Evolutionary conservation across 1,140 invertebrate species (phyloP), one percentile per base, ranked within the genome.

Genomic region (Panulirus ornatus): DNA sequence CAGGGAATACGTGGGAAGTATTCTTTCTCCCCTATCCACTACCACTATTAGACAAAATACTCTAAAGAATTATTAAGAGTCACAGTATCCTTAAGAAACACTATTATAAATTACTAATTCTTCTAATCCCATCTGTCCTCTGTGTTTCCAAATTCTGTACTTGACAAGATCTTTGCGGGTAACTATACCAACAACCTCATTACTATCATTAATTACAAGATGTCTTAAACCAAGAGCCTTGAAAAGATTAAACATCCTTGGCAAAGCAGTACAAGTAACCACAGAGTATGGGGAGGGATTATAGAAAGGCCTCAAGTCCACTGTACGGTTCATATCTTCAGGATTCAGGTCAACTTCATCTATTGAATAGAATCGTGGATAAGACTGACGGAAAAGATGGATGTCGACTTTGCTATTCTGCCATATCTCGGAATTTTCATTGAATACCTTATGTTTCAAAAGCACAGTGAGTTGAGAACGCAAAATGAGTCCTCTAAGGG

Each of bases 221-320:
- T 99, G 99, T 19, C 99, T 94, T 75, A 99, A 94, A 1, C 98
- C 99, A 19, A 99, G 94, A n/a, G 97, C 98, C 92, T 99, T 95
- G 94, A 99, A 99, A 34, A 99, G 94, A 84, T 96, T 95, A 93
- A 99, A 99, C 92, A 99, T 96, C 90, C 98, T 95, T 75, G 97
- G 97, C 82, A 99, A 73, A 16, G 95, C 2, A 98, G 98, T 73
- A 98, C 96, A 92, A 95, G 96, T 95, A 97, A 94, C 84, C 96
- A 96, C 95, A 36, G 97, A 97, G 92, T 98, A 97, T 0, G 98
- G 97, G 0, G 97, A 97, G 66, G 97, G 96, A 94, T 99, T 99
- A 97, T 99, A 98, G 93, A 97, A 98, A 0, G 97, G 97, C 76
- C 96, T 95, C 54, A 99, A 94, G 94, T 99, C 97, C 34, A 99